These are phyloP conservation scores for Drosophila leonis DNA, from an alignment of 2,888 invertebrate genomes.

Conservation along the genomic window DNA sequence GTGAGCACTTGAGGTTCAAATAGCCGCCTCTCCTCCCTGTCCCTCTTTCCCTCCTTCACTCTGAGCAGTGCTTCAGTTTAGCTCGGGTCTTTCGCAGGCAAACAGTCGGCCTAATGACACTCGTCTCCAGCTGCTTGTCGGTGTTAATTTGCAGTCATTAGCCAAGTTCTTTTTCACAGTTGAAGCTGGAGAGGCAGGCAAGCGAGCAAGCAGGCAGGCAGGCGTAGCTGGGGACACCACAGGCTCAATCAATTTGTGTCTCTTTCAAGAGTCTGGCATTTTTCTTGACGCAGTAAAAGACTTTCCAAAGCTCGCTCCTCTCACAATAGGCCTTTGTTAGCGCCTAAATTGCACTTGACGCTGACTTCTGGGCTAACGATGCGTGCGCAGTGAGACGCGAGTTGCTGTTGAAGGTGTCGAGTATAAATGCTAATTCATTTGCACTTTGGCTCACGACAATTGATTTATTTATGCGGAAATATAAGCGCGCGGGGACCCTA, in stretches of 20 bases:
- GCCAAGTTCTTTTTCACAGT: constrained; percentile 68
- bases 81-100: constrained; percentile 42
- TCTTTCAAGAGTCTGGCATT: constrained; percentile 58
- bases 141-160: constrained; percentile 78
- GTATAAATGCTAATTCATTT: constrained; percentile 78
- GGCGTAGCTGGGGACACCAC: constrained; percentile 19
- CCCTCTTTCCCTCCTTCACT: too few relatives aligned
- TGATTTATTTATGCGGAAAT: constrained; percentile 66
- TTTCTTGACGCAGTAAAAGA: constrained; percentile 47
- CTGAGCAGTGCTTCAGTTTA: background rate
- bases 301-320: constrained; percentile 46
- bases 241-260: constrained; percentile 75
- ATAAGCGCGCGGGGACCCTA: constrained; percentile 31
- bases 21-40: background rate
- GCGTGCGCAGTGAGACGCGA: constrained; percentile 47
- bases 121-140: constrained; percentile 63
- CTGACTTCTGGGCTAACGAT: constrained; percentile 74
- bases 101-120: constrained; percentile 76
- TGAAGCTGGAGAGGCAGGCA: constrained; percentile 6
- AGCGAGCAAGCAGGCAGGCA: background rate
- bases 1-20: constrained; percentile 49
- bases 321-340: constrained; percentile 74
- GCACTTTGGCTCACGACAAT: constrained; percentile 61
- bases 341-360: constrained; percentile 75
- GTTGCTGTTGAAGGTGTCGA: constrained; percentile 6